Evolutionary conservation across 2,797 vertebrate species (phyloP).

Genomic region (Sebastes taczanowskii): DNA sequence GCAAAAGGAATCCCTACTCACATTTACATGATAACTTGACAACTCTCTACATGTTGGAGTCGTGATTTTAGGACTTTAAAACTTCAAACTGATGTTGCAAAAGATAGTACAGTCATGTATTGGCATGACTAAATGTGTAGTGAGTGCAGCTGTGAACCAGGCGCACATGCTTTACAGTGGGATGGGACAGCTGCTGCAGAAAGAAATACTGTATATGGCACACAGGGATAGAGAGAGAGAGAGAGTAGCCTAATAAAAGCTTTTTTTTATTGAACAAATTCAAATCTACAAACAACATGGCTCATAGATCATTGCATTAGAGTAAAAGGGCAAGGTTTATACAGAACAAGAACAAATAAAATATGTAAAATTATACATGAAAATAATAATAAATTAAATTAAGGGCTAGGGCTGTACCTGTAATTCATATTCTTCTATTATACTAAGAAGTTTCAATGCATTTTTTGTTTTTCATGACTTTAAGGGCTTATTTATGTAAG

Average conservation of each 20-base stretch:
- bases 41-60: neutral
- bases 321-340: too few relatives aligned
- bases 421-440: too few relatives aligned
- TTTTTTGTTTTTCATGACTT: too few relatives aligned
- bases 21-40: neutral
- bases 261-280: neutral
- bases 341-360: too few relatives aligned
- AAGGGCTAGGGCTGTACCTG: too few relatives aligned
- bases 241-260: conserved; percentile 63
- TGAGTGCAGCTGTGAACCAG: neutral
- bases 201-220: conserved; percentile 19
- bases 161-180: neutral
- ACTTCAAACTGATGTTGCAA: conserved; percentile 1
- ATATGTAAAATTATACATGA: too few relatives aligned
- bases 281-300: too few relatives aligned
- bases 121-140: neutral
- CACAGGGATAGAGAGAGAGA: neutral
- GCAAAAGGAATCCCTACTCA: neutral
- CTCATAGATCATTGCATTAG: too few relatives aligned
- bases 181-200: conserved; percentile 9
- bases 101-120: neutral
- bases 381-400: too few relatives aligned
- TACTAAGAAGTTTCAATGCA: too few relatives aligned
- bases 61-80: neutral
- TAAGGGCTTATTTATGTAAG: too few relatives aligned